Percentiles rank a stretch among this genome's conserved stretches.
These are phyloP conservation scores for Ganaspis brasiliensis DNA, from an alignment of 2,888 invertebrate genomes.

Conservation along the genomic window DNA sequence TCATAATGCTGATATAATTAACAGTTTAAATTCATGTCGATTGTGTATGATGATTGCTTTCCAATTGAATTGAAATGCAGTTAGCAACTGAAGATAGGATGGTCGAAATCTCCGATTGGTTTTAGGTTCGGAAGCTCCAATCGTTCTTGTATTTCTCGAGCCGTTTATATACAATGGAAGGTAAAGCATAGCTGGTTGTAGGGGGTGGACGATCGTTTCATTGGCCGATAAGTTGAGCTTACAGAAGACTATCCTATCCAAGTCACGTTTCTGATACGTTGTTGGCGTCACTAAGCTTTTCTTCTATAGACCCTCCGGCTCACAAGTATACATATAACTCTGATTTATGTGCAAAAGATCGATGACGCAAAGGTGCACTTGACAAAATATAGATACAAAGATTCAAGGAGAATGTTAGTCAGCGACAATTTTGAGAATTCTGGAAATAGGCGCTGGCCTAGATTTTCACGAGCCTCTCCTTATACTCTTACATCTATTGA, in stretches of 20 bases:
- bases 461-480: not conserved
- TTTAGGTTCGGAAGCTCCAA: constrained; percentile 24
- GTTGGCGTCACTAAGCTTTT: constrained; percentile 43
- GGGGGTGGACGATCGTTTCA: constrained; percentile 38
- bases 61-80: constrained; percentile 29
- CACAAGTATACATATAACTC: constrained; percentile 14
- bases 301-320: constrained; percentile 33
- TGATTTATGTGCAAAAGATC: constrained; percentile 35
- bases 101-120: constrained; percentile 23
- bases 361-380: constrained; percentile 30
- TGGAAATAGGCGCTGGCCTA: constrained; percentile 48
- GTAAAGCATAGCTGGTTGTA: constrained; percentile 19
- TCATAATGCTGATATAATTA: too few relatives aligned
- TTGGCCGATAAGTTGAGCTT: constrained; percentile 40
- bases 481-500: not conserved
- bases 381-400: constrained; percentile 25
- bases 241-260: constrained; percentile 36
- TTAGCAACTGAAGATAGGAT: not conserved
- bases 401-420: constrained; percentile 24
- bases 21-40: not conserved
- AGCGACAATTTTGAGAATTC: constrained; percentile 46
- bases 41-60: not conserved
- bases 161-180: constrained; percentile 40
- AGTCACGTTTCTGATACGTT: constrained; percentile 42
- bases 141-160: constrained; percentile 37